Evolutionary conservation across 1,140 invertebrate genomes (phyloP).

Genomic region (Drosophila fuyamai): DNA sequence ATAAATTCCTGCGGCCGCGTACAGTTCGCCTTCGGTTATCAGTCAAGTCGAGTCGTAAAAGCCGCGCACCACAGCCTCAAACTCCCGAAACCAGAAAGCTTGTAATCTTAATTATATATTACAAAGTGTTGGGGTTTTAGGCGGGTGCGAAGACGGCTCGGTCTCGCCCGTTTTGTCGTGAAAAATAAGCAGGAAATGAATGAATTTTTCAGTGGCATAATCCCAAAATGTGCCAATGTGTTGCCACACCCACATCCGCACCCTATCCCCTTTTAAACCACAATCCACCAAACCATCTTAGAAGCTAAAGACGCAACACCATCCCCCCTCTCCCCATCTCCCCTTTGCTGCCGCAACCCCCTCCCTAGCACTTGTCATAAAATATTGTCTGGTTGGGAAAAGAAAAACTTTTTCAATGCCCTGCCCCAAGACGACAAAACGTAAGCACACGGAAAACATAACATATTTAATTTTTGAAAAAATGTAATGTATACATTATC

Average conservation of each 20-base stretch:
- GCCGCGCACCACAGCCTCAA: constrained; percentile 38
- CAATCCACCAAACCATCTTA: constrained; percentile 28
- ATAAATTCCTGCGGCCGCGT: constrained; percentile 64
- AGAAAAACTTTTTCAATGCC: constrained; percentile 79
- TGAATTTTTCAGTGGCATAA: constrained; percentile 82
- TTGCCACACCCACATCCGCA: constrained; percentile 49
- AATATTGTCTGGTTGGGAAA: constrained; percentile 81
- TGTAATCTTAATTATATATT: constrained; percentile 84
- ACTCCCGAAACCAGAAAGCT: constrained; percentile 64
- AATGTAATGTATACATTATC: no score
- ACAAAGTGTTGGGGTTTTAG: constrained; percentile 70
- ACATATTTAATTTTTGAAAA: no score
- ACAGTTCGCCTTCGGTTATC: constrained; percentile 71
- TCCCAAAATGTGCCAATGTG: constrained; percentile 78
- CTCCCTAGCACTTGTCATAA: constrained; percentile 71
- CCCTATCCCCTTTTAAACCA: constrained; percentile 12
- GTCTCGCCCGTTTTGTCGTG: constrained; percentile 57
- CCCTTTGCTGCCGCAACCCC: neutral
- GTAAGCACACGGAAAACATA: constrained; percentile 4
- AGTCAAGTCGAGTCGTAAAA: constrained; percentile 69
- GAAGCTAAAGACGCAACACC: constrained; percentile 31
- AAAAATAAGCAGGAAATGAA: constrained; percentile 80
- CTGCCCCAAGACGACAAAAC: constrained; percentile 47
- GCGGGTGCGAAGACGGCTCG: neutral
- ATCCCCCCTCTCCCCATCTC: neutral